Base-by-base conservation (phyloP, 2,113 vertebrate genomes). In the Myrmecophaga tridactyla region DNA sequence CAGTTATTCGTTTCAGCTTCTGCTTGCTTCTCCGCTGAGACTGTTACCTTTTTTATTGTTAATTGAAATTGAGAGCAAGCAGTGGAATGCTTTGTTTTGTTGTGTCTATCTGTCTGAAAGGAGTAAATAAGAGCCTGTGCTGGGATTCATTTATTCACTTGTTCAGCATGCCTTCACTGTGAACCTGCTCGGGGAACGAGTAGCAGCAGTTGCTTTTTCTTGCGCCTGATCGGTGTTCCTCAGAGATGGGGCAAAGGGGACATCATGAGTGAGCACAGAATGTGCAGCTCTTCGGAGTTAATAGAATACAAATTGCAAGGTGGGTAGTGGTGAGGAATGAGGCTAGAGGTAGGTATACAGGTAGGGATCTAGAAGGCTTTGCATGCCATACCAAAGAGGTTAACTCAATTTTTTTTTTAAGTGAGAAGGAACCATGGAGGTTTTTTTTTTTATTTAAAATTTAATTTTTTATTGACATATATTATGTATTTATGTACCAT, bases 21-120 rank as follows among this genome's bases (percentile, higher is more conserved):
- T 93, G 87, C 73, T 60, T 67, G 60, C 13, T 70, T 80, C 86
- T 92, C 43, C 21, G 0, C 31, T 2, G 91, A 92, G 86, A 60
- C 56, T 70, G 70, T 80, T 83, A 36, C 65, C 76, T 96, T 97
- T 91, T 60, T 69, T 48, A 39, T 11, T 93, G 92, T 60, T 89
- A 75, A 94, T 67, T 93, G 80, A 90, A 86, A 87, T 43, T 20
- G 84, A 87, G 95, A 80, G 36, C 39, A 60, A 70, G 83, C 63
- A 65, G 77, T 58, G 51, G 39, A 86, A 46, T 0, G 0, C 60
- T 70, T 80, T 87, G 63, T 51, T 75, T 80, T 63, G 23, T 53
- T 78, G n/a, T 92, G 80, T 75, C 80, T 83, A 6, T 80, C 7
- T 75, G 31, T 92, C 76, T 96, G 92, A 95, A 75, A 34, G 25